Evolutionary conservation across 2,888 invertebrate species (phyloP).

Genomic region (Melieria picta): DNA sequence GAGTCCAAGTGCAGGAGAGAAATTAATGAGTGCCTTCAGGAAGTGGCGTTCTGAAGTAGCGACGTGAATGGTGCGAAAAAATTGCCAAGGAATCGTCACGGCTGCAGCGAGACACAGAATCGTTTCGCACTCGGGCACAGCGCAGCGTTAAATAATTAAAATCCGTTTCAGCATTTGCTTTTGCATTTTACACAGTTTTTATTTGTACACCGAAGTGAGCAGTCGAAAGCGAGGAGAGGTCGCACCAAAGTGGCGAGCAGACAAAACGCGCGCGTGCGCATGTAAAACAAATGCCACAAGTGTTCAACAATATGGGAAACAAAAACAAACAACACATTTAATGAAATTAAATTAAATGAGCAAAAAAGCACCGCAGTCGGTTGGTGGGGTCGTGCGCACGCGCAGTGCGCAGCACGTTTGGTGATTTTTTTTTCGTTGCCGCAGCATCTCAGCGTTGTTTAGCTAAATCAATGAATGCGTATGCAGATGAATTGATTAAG

Average conservation of each 20-base stretch:
- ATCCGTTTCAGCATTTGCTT: conserved; percentile 6
- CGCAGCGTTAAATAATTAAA: conserved; percentile 23
- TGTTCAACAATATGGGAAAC: not conserved
- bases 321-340: not conserved
- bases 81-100: too few species aligned
- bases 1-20: not conserved
- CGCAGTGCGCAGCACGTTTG: not conserved
- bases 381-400: conserved; percentile 12
- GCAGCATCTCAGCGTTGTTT: too few species aligned
- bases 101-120: not conserved
- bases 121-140: conserved; percentile 14
- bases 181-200: not conserved
- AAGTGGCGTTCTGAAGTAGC: too few species aligned
- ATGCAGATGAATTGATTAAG: too few species aligned
- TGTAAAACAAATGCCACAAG: conserved; percentile 9
- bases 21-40: too few species aligned
- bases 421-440: too few species aligned
- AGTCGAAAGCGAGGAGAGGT: not conserved
- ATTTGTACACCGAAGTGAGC: too few species aligned
- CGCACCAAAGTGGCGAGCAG: conserved; percentile 18
- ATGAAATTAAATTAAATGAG: not conserved
- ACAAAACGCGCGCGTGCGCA: conserved; percentile 2
- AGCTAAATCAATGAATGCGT: too few species aligned
- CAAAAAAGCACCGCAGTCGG: conserved; percentile 13
- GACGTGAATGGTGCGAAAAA: too few species aligned